These are phyloP conservation scores for Tonatia bakeri DNA, from an alignment of 2,113 vertebrate species.

Conservation along the genomic window DNA sequence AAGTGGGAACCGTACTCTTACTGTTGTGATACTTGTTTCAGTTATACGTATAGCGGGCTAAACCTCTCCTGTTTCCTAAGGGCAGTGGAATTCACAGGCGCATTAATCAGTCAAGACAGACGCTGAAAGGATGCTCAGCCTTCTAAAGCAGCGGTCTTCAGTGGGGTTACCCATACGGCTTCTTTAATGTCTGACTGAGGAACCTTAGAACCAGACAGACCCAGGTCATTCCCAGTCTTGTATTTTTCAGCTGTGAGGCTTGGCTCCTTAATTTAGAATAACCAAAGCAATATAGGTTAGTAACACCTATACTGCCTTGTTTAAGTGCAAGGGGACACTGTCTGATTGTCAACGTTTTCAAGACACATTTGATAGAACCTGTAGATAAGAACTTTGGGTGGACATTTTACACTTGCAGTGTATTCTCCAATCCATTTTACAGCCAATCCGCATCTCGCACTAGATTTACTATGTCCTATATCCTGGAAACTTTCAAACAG, in stretches of 20 bases:
- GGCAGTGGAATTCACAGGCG: not conserved
- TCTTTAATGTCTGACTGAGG: not conserved
- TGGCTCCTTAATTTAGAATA: conserved; percentile 26
- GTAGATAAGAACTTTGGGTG: not conserved
- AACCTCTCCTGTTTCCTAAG: not conserved
- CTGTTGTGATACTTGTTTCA: not conserved
- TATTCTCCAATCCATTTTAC: conserved; percentile 26
- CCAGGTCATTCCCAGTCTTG: not conserved
- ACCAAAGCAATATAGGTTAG: not conserved
- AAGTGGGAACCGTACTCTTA: not conserved
- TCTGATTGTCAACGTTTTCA: not conserved
- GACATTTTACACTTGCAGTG: conserved; percentile 23
- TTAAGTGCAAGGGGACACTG: not conserved
- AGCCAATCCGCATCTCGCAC: not conserved
- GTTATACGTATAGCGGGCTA: not conserved
- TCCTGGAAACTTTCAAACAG: not conserved
- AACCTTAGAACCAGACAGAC: not conserved
- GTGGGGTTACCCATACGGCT: not conserved
- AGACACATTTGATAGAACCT: not conserved
- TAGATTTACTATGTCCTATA: conserved; percentile 30
- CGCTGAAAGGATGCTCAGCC: not conserved
- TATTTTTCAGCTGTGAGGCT: not conserved
- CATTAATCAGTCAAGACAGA: not conserved
- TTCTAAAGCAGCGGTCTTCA: not conserved
- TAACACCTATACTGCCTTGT: not conserved